A percentile compares a stretch with the other conserved stretches of the same genome.
These are phyloP conservation scores for Eupsilia transversa DNA, from an alignment of 2,888 invertebrate species.

Conservation along the genomic window DNA sequence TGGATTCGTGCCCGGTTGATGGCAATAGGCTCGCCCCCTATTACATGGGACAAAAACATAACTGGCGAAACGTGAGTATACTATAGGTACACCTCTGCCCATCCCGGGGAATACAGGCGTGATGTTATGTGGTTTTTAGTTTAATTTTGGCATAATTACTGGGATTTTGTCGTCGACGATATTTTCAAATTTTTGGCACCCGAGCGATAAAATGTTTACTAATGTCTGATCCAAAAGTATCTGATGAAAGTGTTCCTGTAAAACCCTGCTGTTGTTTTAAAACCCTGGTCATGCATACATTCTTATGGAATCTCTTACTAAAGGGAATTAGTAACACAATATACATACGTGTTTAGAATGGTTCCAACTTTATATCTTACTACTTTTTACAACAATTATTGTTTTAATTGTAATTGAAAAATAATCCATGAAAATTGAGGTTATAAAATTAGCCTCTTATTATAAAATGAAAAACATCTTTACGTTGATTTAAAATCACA, in stretches of 20 bases:
- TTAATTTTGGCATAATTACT: background rate
- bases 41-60: no score
- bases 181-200: constrained; percentile 21
- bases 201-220: background rate
- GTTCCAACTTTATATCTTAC: background rate
- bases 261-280: no score
- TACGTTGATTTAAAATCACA: background rate
- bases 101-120: no score
- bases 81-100: no score
- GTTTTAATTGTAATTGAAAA: background rate
- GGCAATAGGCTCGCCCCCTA: no score
- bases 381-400: background rate
- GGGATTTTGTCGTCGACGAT: background rate
- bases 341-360: background rate
- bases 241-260: background rate
- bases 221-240: background rate
- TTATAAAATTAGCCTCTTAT: background rate
- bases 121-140: no score
- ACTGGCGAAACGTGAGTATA: no score
- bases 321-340: background rate
- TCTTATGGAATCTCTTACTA: background rate
- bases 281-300: background rate
- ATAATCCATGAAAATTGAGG: background rate
- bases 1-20: no score
- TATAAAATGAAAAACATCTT: background rate